Evolutionary conservation across 2,113 vertebrate species (phyloP).

Genomic region (Mastomys natalensis): DNA sequence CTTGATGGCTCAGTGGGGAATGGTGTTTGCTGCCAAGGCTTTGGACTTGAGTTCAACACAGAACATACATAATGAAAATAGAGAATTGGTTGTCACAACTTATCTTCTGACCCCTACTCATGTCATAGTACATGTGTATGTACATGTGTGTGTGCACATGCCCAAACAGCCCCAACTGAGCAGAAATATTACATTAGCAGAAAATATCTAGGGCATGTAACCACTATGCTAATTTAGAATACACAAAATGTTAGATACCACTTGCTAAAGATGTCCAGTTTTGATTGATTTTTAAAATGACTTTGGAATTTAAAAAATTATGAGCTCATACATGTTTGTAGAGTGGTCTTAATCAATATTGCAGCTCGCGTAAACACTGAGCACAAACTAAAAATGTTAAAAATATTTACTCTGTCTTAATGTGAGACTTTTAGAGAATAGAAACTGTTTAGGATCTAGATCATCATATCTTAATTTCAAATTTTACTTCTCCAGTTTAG

Average conservation of each 20-base stretch:
- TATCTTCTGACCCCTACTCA: not conserved
- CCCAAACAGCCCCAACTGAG: not conserved
- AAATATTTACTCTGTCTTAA: not conserved
- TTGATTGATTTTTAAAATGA: not conserved
- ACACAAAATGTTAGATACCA: not conserved
- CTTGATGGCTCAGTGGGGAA: not conserved
- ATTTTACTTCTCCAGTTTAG: constrained; percentile 54
- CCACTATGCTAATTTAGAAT: not conserved
- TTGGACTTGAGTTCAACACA: not conserved
- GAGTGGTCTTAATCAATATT: not conserved
- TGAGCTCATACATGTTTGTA: not conserved
- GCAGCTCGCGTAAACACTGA: too few species aligned
- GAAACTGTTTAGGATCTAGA: constrained; percentile 59
- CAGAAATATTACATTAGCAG: not conserved
- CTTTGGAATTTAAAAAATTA: not conserved
- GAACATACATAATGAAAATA: not conserved
- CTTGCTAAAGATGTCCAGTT: not conserved
- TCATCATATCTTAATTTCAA: constrained; percentile 47
- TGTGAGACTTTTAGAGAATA: not conserved
- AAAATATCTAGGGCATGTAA: not conserved
- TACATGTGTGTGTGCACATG: not conserved
- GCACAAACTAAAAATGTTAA: not conserved
- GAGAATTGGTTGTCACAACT: not conserved
- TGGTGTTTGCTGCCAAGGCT: too few species aligned
- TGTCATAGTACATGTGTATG: not conserved